A percentile compares a stretch with the other conserved stretches of the same genome.
Conservation (phyloP, 2,113 vertebrate genomes). For the Hirundichthys speculiger region DNA sequence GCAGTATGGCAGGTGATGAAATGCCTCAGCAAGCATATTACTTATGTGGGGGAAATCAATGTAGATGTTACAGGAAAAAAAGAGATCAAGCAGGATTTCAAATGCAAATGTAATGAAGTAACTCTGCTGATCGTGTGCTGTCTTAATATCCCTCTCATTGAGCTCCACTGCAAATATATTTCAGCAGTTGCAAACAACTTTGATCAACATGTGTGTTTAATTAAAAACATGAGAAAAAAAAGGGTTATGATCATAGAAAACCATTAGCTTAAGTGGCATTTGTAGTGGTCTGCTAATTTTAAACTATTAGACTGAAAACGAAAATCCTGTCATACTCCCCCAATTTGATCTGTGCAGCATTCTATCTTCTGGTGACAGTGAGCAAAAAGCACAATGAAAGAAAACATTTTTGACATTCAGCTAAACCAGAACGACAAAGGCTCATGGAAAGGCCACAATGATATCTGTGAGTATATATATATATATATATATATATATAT, state of each 20-base stretch:
- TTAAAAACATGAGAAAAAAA: too few species aligned
- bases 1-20: slow-evolving; percentile 54
- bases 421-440: slow-evolving; percentile 51
- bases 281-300: background rate
- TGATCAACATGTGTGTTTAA: too few species aligned
- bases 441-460: slow-evolving; percentile 43
- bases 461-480: background rate
- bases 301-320: background rate
- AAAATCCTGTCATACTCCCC: background rate
- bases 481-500: too few species aligned
- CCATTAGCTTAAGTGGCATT: background rate
- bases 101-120: slow-evolving; percentile 39
- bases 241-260: too few species aligned
- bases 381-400: slow-evolving; percentile 19
- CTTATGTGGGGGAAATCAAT: slow-evolving; percentile 38
- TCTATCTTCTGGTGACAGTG: slow-evolving; percentile 20
- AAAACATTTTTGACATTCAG: slow-evolving; percentile 46
- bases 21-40: slow-evolving; percentile 45
- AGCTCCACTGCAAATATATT: slow-evolving; percentile 6
- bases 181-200: background rate
- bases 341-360: slow-evolving; percentile 12
- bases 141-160: slow-evolving; percentile 16
- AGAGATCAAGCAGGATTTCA: slow-evolving; percentile 22
- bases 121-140: slow-evolving; percentile 12
- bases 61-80: slow-evolving; percentile 12